A percentile compares a stretch with the other conserved stretches of the same genome.
Conservation (phyloP, 2,113 vertebrate species). For the Nerophis lumbriciformis region DNA sequence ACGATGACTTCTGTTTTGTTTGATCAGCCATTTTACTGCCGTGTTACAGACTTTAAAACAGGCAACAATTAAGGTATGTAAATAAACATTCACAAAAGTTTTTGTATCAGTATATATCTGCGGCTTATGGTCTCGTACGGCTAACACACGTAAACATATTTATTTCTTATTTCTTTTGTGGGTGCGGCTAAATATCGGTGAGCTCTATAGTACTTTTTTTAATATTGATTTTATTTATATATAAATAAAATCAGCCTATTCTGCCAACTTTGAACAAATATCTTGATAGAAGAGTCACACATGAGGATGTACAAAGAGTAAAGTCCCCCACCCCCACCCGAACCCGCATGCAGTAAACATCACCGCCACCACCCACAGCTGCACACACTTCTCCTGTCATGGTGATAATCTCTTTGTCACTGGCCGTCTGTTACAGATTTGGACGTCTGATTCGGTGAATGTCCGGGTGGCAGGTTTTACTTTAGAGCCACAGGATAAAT, state of each 20-base stretch:
- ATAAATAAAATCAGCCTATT: not conserved
- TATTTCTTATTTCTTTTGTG: too few relatives aligned
- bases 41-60: too few relatives aligned
- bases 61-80: too few relatives aligned
- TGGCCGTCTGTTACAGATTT: constrained; percentile 89
- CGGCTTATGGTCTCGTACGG: too few relatives aligned
- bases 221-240: too few relatives aligned
- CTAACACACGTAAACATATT: too few relatives aligned
- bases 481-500: constrained; percentile 63
- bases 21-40: too few relatives aligned
- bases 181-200: too few relatives aligned
- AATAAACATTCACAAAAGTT: too few relatives aligned
- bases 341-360: constrained; percentile 37
- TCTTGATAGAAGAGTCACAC: constrained; percentile 27
- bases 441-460: constrained; percentile 79
- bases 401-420: constrained; percentile 93
- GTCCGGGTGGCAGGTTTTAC: constrained; percentile 69
- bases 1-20: too few relatives aligned
- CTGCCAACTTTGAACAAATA: not conserved
- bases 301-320: constrained; percentile 46
- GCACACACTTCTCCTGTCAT: constrained; percentile 75
- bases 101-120: too few relatives aligned
- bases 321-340: constrained; percentile 17
- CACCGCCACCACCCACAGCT: constrained; percentile 70
- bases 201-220: too few relatives aligned